Evolutionary conservation across 92 coral and sea anemone species (phyloP).

Genomic region (Heteractis magnifica): DNA sequence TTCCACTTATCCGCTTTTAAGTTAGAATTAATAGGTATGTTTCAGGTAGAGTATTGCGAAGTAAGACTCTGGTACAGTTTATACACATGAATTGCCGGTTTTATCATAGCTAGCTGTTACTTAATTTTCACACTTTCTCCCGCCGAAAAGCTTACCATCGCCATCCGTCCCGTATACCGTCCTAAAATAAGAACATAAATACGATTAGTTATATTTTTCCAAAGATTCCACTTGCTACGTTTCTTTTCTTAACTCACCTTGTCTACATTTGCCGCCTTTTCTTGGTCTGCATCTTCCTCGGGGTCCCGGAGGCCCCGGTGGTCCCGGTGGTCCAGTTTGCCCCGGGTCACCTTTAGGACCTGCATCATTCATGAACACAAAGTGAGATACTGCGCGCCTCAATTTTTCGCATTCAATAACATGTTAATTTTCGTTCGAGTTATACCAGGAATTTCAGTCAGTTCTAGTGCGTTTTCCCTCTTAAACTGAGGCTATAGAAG

Average conservation of each 20-base stretch:
- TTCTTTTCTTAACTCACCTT: background rate
- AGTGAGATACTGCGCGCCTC: background rate
- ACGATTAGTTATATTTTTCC: background rate
- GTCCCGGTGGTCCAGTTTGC: conserved; percentile 10
- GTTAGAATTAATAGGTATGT: no score
- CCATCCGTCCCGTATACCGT: background rate
- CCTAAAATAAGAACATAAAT: background rate
- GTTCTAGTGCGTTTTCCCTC: background rate
- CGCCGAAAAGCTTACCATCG: background rate
- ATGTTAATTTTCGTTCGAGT: background rate
- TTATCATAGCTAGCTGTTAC: no score
- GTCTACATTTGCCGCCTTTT: conserved; percentile 12
- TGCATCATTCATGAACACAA: background rate
- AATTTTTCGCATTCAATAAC: background rate
- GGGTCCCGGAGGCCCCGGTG: conserved; percentile 32
- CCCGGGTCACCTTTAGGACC: conserved; percentile 28
- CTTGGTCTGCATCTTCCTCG: conserved; percentile 24
- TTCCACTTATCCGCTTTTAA: no score
- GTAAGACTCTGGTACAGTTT: no score
- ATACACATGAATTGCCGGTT: no score
- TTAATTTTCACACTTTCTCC: no score
- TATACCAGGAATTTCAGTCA: background rate
- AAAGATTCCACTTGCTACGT: background rate
- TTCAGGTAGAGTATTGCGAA: no score
- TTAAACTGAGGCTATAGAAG: background rate